Evolutionary conservation across 2,888 invertebrate species (phyloP).

Genomic region (Drosophila flavopinicola): DNA sequence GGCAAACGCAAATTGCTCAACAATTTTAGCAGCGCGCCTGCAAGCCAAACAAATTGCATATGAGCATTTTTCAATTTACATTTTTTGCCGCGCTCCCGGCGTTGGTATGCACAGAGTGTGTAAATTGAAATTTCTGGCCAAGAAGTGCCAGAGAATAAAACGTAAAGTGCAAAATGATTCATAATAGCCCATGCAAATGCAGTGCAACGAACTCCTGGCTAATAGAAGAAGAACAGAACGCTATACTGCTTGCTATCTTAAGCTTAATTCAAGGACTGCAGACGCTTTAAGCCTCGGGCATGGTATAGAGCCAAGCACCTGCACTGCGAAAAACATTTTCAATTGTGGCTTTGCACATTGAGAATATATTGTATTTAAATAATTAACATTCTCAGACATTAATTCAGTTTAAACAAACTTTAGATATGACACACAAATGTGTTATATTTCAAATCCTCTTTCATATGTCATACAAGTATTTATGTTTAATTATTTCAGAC

Average conservation of each 20-base stretch:
- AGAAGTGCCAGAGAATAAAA: slow-evolving; percentile 37
- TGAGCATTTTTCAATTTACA: slow-evolving; percentile 74
- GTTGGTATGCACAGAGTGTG: slow-evolving; percentile 35
- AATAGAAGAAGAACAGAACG: slow-evolving; percentile 30
- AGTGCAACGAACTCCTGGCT: slow-evolving; percentile 49
- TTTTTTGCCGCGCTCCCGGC: slow-evolving; percentile 52
- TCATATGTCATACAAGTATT: too few relatives aligned
- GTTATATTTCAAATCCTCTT: too few relatives aligned
- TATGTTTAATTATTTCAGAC: too few relatives aligned
- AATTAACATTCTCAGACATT: too few relatives aligned
- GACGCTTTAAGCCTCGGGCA: slow-evolving; percentile 26
- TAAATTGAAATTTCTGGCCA: slow-evolving; percentile 57
- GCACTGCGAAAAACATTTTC: slow-evolving; percentile 11
- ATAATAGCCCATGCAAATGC: slow-evolving; percentile 25
- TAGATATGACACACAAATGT: too few relatives aligned
- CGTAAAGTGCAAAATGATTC: slow-evolving; percentile 35
- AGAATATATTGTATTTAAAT: too few relatives aligned
- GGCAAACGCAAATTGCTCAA: slow-evolving; percentile 56
- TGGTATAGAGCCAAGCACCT: slow-evolving; percentile 9
- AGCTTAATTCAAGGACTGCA: slow-evolving; percentile 23
- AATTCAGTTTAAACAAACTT: too few relatives aligned
- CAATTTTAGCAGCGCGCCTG: slow-evolving; percentile 43
- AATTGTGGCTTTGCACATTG: too few relatives aligned
- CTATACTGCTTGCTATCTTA: slow-evolving; percentile 16
- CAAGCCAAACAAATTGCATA: slow-evolving; percentile 70